phyloP scores from a whole-genome alignment of 2,113 vertebrate species.

The Rousettus leschenaultii region DNA sequence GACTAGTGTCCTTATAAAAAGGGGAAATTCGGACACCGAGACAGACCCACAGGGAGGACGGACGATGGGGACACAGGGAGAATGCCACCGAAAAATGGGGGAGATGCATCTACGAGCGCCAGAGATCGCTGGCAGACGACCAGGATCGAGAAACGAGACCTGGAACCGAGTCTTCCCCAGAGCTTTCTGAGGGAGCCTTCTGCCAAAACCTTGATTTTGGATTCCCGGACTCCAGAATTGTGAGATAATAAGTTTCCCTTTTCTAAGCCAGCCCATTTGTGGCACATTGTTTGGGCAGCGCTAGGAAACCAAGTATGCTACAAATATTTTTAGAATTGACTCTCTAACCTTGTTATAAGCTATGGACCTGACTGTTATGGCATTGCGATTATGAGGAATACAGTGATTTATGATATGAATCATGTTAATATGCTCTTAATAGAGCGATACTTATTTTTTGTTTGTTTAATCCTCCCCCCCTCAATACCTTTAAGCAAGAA shows the following conservation, averaged over 20 bases:
- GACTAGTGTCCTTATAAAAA: background rate
- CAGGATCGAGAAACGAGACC: background rate
- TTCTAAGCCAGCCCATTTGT: background rate
- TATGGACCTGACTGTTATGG: background rate
- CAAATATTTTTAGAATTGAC: background rate
- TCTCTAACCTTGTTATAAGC: background rate
- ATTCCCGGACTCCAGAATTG: background rate
- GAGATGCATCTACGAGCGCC: fast-evolving
- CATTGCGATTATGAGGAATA: background rate
- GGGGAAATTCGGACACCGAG: background rate
- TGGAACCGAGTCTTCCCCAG: no score
- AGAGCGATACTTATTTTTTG: background rate
- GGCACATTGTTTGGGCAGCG: background rate
- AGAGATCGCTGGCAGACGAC: background rate
- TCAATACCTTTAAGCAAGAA: background rate
- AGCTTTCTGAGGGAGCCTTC: background rate
- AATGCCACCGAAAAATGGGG: background rate
- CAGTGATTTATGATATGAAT: background rate
- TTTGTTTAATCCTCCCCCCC: background rate
- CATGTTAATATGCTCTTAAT: background rate
- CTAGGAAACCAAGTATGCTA: background rate
- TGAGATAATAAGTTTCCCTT: background rate
- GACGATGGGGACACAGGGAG: fast-evolving
- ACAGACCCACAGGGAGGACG: background rate
- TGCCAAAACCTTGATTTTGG: background rate